Percentiles rank a stretch among this genome's conserved stretches.
Conservation (phyloP, 2,797 vertebrate species). For the Monodelphis domestica region DNA sequence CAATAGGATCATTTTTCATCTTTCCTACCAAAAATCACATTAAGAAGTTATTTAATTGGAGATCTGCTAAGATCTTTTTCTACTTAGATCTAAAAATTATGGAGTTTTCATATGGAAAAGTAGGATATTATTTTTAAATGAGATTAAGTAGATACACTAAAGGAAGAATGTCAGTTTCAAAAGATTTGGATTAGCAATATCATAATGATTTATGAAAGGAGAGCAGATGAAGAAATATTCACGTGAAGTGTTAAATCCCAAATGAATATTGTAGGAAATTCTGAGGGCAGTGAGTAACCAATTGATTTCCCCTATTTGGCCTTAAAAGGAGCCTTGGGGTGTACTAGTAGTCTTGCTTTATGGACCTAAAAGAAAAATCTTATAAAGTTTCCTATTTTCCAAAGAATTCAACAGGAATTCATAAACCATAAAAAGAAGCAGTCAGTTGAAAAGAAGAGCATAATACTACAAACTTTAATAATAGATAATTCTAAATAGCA, state of each 20-base stretch:
- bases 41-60: background rate
- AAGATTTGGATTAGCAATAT: constrained; percentile 29
- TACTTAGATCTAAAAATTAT: background rate
- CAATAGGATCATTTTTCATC: background rate
- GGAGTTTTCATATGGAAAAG: background rate
- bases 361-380: constrained; percentile 32
- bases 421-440: constrained; percentile 5
- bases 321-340: constrained; percentile 5
- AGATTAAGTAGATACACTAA: background rate
- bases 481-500: background rate
- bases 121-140: background rate
- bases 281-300: constrained; percentile 26
- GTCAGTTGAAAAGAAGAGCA: constrained; percentile 10
- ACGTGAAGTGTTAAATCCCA: constrained; percentile 32
- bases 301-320: constrained; percentile 35
- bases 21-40: background rate
- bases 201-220: background rate
- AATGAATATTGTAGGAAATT: constrained; percentile 39
- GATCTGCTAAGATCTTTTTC: background rate
- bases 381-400: constrained; percentile 34
- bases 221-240: background rate
- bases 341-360: constrained; percentile 21
- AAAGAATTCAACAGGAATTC: constrained; percentile 31
- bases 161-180: constrained; percentile 10
- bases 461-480: constrained; percentile 18